phyloP scores from a whole-genome alignment of 2,113 vertebrate species.

The Podilymbus podiceps region DNA sequence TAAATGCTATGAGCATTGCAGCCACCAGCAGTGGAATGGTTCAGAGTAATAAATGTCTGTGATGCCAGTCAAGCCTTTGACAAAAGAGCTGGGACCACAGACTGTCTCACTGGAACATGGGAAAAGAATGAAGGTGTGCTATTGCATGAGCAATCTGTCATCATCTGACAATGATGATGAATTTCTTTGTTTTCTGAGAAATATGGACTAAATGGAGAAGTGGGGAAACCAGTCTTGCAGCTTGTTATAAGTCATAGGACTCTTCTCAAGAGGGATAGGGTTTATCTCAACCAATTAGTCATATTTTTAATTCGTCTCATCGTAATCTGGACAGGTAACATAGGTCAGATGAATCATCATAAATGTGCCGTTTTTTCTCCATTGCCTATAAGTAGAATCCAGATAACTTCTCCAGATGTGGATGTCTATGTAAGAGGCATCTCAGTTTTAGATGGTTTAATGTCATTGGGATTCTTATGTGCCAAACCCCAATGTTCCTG shows the following conservation, averaged over 20 bases:
- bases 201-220: background rate
- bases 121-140: background rate
- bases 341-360: background rate
- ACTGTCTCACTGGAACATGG: background rate
- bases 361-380: background rate
- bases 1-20: background rate
- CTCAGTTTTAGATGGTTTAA: background rate
- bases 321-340: background rate
- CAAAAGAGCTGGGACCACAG: background rate
- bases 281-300: background rate
- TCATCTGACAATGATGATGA: background rate
- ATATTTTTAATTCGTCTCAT: background rate
- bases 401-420: background rate
- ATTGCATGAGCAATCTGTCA: background rate
- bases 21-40: background rate
- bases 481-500: background rate
- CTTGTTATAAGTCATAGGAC: background rate
- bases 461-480: background rate
- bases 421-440: background rate
- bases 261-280: background rate
- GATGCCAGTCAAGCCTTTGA: background rate
- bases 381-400: background rate
- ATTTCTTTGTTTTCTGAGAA: background rate
- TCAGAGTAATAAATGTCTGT: background rate
- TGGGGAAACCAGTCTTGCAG: background rate